phyloP scores from a whole-genome alignment of 1,140 invertebrate species.

The Drosophila quadrilineata region DNA sequence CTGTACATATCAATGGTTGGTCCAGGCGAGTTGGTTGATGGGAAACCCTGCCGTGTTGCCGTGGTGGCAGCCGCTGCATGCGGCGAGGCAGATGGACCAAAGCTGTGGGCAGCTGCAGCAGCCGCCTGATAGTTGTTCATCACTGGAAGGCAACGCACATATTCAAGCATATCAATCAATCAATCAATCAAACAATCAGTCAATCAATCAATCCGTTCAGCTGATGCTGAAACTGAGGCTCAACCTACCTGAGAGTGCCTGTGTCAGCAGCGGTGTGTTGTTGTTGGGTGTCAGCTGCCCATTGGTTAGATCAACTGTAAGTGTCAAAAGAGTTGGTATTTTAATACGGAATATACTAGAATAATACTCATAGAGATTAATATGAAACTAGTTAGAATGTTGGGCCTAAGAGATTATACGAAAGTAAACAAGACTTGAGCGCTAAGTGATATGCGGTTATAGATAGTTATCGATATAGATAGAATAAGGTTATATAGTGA shows the following conservation, averaged over 20 bases:
- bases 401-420: conserved; percentile 60
- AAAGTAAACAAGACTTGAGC: conserved; percentile 62
- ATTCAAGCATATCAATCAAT: too few species aligned
- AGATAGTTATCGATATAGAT: conserved; percentile 4
- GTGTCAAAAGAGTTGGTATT: conserved; percentile 53
- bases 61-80: conserved; percentile 85
- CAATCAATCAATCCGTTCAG: too few species aligned
- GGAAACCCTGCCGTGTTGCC: conserved; percentile 89
- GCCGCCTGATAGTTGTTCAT: conserved; percentile 97
- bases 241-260: conserved; percentile 96
- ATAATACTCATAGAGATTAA: too few species aligned
- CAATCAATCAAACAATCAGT: too few species aligned
- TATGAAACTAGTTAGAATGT: conserved; percentile 50
- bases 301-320: conserved; percentile 95
- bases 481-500: conserved; percentile 29
- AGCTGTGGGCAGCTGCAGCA: conserved; percentile 87
- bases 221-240: too few species aligned
- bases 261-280: conserved; percentile 95
- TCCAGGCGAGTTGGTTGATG: conserved; percentile 92
- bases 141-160: conserved; percentile 84
- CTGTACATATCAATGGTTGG: conserved; percentile 94
- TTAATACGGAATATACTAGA: conserved; percentile 31
- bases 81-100: conserved; percentile 84
- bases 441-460: conserved; percentile 31
- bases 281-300: conserved; percentile 96